These are phyloP conservation scores for Gallirallus australis DNA, from an alignment of 2,797 vertebrate species.

Conservation along the genomic window DNA sequence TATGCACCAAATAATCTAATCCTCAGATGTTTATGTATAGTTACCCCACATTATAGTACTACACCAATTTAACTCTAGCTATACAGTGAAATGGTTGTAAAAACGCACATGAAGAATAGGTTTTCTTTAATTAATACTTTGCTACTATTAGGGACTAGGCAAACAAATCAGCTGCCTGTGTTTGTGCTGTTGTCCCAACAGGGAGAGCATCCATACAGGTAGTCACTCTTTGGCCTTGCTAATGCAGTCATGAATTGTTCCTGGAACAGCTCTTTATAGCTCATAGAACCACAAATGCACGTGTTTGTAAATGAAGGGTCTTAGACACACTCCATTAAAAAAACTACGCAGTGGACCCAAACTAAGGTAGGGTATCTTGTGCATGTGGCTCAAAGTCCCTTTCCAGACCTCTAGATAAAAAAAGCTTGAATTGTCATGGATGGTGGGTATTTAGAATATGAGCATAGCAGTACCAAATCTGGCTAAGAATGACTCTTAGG, in stretches of 20 bases:
- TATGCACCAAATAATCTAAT: background rate
- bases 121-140: background rate
- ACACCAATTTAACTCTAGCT: background rate
- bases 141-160: background rate
- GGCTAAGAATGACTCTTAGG: background rate
- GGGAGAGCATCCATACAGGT: background rate
- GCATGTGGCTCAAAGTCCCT: background rate
- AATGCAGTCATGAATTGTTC: background rate
- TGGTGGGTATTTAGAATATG: background rate
- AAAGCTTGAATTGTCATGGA: background rate
- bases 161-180: accelerated
- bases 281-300: background rate
- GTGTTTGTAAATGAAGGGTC: background rate
- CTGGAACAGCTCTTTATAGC: background rate
- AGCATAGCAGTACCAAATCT: background rate
- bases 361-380: background rate
- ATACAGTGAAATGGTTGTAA: background rate
- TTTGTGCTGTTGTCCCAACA: background rate
- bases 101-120: background rate
- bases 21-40: background rate
- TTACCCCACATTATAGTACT: background rate
- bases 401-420: background rate
- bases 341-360: background rate
- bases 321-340: background rate
- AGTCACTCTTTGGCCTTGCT: background rate